These are phyloP conservation scores for Onychostruthus taczanowskii DNA, from an alignment of 2,113 vertebrate species.

Conservation along the genomic window DNA sequence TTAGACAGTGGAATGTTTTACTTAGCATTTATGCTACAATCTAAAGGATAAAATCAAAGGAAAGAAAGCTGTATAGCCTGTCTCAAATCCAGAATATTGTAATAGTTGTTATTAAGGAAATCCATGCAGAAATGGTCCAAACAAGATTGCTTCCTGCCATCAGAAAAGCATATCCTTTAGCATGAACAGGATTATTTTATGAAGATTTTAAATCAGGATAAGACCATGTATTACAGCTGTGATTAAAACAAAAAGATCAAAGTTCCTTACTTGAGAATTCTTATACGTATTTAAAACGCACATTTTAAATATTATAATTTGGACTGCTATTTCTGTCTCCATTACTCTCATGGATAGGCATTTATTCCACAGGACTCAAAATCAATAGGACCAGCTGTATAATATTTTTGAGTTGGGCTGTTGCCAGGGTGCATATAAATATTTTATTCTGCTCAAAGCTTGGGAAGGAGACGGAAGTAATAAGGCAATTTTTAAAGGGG, in stretches of 20 bases:
- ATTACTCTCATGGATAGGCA: neutral
- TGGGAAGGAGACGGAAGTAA: conserved; percentile 34
- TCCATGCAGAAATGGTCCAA: neutral
- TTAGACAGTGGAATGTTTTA: neutral
- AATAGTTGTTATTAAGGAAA: neutral
- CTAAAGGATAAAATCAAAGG: neutral
- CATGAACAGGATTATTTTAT: neutral
- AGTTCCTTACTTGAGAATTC: neutral
- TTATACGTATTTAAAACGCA: neutral
- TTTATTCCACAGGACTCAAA: neutral
- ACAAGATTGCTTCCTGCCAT: neutral
- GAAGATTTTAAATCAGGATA: conserved; percentile 1
- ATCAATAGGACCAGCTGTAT: conserved; percentile 19
- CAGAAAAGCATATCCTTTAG: neutral
- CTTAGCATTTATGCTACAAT: neutral
- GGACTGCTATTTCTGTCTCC: neutral
- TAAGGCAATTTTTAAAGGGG: conserved; percentile 4
- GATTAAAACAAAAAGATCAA: neutral
- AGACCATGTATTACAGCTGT: neutral
- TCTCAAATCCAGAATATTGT: neutral
- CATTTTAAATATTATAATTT: neutral
- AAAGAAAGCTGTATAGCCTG: neutral
- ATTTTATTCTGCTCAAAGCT: conserved; percentile 41
- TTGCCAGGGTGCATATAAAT: conserved; percentile 35
- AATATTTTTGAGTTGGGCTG: conserved; percentile 25